Conservation (phyloP, 2,888 invertebrate species). For the Tetranychus piercei region DNA sequence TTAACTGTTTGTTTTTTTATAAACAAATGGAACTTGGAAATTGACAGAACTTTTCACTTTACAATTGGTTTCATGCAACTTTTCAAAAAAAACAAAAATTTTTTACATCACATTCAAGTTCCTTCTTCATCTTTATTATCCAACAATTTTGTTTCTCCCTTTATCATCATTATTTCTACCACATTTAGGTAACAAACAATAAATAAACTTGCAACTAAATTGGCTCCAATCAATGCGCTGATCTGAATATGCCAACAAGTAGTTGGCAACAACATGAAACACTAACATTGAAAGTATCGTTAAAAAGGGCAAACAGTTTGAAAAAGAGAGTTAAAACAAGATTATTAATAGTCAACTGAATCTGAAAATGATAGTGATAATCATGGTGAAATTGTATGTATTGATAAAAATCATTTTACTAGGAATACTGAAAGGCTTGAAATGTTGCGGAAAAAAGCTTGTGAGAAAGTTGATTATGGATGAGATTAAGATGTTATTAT, state of each 20-base stretch:
- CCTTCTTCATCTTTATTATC: too few relatives aligned
- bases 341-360: not conserved
- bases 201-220: not conserved
- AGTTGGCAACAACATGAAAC: not conserved
- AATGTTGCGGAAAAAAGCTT: too few relatives aligned
- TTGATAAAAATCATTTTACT: too few relatives aligned
- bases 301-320: not conserved
- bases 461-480: too few relatives aligned
- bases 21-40: too few relatives aligned
- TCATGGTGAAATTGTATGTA: not conserved
- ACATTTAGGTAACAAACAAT: not conserved
- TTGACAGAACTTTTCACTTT: too few relatives aligned
- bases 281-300: not conserved
- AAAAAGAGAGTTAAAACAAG: not conserved
- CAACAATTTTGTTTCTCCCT: not conserved
- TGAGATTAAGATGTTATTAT: too few relatives aligned
- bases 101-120: too few relatives aligned
- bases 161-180: not conserved
- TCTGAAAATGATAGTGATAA: not conserved
- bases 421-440: too few relatives aligned
- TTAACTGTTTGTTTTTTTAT: too few relatives aligned
- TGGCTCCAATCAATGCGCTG: not conserved
- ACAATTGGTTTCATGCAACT: too few relatives aligned
- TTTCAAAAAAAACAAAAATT: too few relatives aligned
- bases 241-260: constrained; percentile 1